These are phyloP conservation scores for Tetragonisca angustula DNA, from an alignment of 2,888 invertebrate species.

Conservation along the genomic window DNA sequence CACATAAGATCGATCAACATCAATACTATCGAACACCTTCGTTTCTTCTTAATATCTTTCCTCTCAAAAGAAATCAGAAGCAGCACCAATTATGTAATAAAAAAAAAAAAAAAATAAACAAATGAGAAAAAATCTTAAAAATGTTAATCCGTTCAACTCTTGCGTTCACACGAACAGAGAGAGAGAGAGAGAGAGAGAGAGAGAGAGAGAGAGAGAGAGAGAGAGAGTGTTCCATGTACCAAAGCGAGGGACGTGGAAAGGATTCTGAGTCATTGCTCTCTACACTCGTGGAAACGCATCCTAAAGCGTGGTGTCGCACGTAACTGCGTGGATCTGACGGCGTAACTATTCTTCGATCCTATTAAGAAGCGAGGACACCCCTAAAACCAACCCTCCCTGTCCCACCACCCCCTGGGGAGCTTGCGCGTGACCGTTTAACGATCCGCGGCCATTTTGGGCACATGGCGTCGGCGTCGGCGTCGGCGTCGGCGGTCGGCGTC, in stretches of 20 bases:
- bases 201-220: not conserved
- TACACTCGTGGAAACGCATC: conserved; percentile 7
- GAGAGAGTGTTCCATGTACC: not conserved
- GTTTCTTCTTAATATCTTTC: too few relatives aligned
- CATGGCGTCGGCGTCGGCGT: conserved; percentile 76
- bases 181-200: not conserved
- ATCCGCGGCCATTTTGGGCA: conserved; percentile 77
- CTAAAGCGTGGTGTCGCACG: conserved; percentile 17
- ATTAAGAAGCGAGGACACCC: conserved; percentile 63
- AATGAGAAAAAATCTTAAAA: not conserved
- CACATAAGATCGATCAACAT: not conserved
- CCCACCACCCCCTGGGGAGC: conserved; percentile 59
- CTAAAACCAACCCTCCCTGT: conserved; percentile 65
- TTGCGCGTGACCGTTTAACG: conserved; percentile 80
- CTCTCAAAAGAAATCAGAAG: too few relatives aligned
- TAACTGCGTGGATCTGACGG: conserved; percentile 57
- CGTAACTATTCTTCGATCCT: conserved; percentile 67
- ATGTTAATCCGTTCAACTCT: not conserved
- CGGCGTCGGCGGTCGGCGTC: conserved; percentile 71
- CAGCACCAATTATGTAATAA: not conserved
- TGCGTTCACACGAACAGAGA: not conserved
- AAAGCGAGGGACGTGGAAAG: not conserved
- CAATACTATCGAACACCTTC: too few relatives aligned
- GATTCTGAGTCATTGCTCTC: conserved; percentile 6
- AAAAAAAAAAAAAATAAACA: not conserved